A percentile compares a stretch with the other conserved stretches of the same genome.
These are phyloP conservation scores for Trichogramma dendrolimi DNA, from an alignment of 2,888 invertebrate species.

Conservation along the genomic window DNA sequence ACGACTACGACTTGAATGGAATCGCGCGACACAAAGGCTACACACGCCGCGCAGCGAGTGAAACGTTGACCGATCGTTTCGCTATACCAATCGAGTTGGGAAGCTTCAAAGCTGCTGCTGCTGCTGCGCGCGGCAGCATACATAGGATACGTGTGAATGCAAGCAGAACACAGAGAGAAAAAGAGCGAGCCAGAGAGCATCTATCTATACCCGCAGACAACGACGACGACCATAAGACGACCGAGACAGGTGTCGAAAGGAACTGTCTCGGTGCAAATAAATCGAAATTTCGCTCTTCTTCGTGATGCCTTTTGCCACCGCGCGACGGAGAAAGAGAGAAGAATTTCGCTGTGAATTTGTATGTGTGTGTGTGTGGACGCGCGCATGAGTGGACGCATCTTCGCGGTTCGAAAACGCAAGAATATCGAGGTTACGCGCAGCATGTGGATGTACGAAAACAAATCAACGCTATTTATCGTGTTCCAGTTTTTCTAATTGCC, in stretches of 20 bases:
- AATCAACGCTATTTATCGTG: constrained; percentile 19
- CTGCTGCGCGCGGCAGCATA: no score
- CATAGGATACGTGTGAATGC: no score
- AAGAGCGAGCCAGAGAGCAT: background rate
- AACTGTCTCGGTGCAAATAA: constrained; percentile 8
- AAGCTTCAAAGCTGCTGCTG: no score
- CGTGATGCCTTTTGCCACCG: background rate
- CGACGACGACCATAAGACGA: background rate
- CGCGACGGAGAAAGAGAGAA: background rate
- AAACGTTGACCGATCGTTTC: no score
- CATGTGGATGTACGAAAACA: constrained; percentile 2
- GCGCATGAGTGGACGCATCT: background rate
- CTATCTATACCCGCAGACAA: constrained; percentile 4
- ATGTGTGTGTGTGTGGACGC: no score
- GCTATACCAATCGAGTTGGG: no score
- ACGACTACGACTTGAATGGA: no score
- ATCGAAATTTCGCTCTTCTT: constrained; percentile 4
- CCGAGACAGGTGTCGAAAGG: constrained; percentile 7
- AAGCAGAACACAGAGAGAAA: no score
- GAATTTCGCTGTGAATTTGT: no score
- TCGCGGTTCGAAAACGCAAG: background rate
- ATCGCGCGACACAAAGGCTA: no score
- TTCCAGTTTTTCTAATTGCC: constrained; percentile 18
- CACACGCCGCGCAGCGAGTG: no score
- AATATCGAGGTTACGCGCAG: constrained; percentile 2